Conservation (phyloP, 2,797 vertebrate genomes). For the Neostethus bicornis region DNA sequence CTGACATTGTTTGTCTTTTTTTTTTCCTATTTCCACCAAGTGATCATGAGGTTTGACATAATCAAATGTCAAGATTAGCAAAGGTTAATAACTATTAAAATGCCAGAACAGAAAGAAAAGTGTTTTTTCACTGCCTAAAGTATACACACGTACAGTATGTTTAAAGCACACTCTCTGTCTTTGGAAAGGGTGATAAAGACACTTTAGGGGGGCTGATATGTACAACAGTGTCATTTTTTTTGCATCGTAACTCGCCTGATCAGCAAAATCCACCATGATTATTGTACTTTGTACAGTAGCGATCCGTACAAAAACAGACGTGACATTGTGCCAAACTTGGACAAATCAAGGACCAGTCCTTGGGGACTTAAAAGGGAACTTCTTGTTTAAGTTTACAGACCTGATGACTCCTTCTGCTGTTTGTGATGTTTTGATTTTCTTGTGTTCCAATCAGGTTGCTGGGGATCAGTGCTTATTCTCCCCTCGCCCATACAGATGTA, state of each 20-base stretch:
- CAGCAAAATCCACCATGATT: conserved; percentile 56
- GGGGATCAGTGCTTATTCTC: conserved; percentile 74
- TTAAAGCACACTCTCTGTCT: conserved; percentile 87
- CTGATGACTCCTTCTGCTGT: conserved; percentile 71
- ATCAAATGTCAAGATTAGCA: conserved; percentile 83
- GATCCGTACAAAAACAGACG: conserved; percentile 38
- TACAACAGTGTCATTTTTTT: conserved; percentile 86
- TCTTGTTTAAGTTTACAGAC: conserved; percentile 72
- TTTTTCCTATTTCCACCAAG: conserved; percentile 79
- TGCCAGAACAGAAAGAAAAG: conserved; percentile 81
- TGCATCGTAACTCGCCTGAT: conserved; percentile 87
- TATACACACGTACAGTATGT: conserved; percentile 92
- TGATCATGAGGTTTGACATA: conserved; percentile 90
- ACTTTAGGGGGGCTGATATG: conserved; percentile 85
- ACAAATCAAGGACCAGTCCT: conserved; percentile 68
- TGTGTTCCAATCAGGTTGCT: conserved; percentile 79
- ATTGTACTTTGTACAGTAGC: conserved; percentile 62
- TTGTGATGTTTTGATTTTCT: conserved; percentile 76
- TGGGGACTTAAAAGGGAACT: conserved; percentile 63
- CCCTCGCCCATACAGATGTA: conserved; percentile 78
- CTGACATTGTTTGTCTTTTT: conserved; percentile 86
- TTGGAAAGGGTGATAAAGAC: conserved; percentile 78
- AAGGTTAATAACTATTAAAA: conserved; percentile 75
- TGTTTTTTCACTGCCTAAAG: conserved; percentile 99
- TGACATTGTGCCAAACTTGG: conserved; percentile 82